Conservation (phyloP, 2,888 invertebrate genomes). For the Sesia bembeciformis region DNA sequence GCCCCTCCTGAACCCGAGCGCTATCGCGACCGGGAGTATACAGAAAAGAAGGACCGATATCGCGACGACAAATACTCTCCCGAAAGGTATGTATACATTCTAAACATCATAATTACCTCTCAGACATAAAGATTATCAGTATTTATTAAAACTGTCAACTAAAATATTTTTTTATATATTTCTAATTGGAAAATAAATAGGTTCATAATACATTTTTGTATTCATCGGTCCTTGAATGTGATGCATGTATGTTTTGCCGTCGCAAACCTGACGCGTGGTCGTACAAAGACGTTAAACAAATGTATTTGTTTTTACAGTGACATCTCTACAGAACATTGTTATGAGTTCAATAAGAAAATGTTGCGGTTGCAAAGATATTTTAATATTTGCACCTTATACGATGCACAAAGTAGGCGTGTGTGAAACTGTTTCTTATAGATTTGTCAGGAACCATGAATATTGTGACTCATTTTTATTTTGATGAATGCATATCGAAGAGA, state of each 20-base stretch:
- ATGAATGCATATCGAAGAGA: background rate
- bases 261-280: conserved; percentile 16
- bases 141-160: background rate
- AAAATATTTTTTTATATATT: too few species aligned
- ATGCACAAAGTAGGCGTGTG: conserved; percentile 58
- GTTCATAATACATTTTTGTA: background rate
- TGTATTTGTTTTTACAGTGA: conserved; percentile 73
- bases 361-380: conserved; percentile 67
- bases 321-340: conserved; percentile 66
- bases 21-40: conserved; percentile 44
- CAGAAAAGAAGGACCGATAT: conserved; percentile 50
- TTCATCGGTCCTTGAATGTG: background rate
- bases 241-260: background rate
- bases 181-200: too few species aligned
- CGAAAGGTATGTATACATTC: conserved; percentile 39
- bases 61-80: conserved; percentile 39
- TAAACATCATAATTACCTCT: background rate
- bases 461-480: background rate
- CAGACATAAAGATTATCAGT: background rate
- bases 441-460: conserved; percentile 10
- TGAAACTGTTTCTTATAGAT: conserved; percentile 37
- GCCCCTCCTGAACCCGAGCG: conserved; percentile 43
- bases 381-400: conserved; percentile 59
- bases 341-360: conserved; percentile 58
- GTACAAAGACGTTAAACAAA: conserved; percentile 54